Evolutionary conservation across 2,797 vertebrate species (phyloP).

Genomic region (Rallus crepitans): DNA sequence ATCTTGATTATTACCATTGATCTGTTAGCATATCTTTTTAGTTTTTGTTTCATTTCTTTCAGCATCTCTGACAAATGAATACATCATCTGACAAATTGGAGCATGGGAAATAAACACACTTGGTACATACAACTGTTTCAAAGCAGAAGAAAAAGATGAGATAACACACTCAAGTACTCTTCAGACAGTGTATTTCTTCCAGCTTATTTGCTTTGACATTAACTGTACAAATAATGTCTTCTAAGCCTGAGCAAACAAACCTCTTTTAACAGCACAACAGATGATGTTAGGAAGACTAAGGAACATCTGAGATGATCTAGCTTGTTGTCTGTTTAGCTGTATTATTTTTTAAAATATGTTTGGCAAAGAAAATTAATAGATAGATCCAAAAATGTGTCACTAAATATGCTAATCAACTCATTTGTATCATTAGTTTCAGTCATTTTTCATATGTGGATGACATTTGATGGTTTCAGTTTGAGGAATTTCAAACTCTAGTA

Average conservation of each 20-base stretch:
- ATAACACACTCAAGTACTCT: background rate
- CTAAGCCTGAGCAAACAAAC: constrained; percentile 9
- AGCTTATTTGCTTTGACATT: constrained; percentile 45
- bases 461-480: background rate
- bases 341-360: background rate
- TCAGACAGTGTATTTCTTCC: constrained; percentile 21
- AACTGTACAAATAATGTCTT: constrained; percentile 24
- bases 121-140: background rate
- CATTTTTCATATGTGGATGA: background rate
- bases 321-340: background rate
- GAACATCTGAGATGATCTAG: background rate
- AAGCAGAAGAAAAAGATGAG: background rate
- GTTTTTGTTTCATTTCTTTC: background rate
- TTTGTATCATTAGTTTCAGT: background rate
- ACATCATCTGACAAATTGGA: background rate
- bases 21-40: background rate
- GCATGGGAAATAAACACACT: background rate
- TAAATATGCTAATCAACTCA: background rate
- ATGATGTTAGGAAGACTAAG: background rate
- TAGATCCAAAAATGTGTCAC: background rate
- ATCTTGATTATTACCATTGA: background rate
- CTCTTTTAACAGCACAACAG: background rate
- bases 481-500: background rate
- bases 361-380: background rate
- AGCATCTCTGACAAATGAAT: background rate